A percentile compares a stretch with the other conserved stretches of the same genome.
These are phyloP conservation scores for Lepidurus couesii DNA, from an alignment of 1,140 invertebrate genomes.

Conservation along the genomic window DNA sequence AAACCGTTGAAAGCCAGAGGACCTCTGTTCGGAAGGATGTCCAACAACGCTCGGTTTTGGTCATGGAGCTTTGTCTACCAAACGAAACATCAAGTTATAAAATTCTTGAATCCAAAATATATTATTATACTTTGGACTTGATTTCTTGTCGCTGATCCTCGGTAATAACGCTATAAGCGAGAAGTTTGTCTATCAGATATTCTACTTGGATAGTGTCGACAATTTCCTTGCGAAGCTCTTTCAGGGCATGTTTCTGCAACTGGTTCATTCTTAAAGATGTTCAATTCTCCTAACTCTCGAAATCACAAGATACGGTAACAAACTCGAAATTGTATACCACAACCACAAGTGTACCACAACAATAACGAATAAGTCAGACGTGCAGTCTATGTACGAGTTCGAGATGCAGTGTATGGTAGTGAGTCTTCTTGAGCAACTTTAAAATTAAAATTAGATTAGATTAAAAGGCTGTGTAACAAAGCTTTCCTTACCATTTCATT, in stretches of 20 bases:
- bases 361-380: too few species aligned
- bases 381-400: neutral
- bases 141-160: conserved; percentile 42
- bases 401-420: neutral
- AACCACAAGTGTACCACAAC: too few species aligned
- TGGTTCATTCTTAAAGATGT: conserved; percentile 22
- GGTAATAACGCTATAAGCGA: conserved; percentile 41
- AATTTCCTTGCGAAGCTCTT: conserved; percentile 42
- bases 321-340: too few species aligned
- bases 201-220: conserved; percentile 44
- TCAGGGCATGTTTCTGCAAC: conserved; percentile 28
- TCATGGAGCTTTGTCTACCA: conserved; percentile 44
- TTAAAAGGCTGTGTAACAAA: neutral
- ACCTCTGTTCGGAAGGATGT: conserved; percentile 40
- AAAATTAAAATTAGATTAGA: neutral
- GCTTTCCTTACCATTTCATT: neutral
- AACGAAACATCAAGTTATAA: conserved; percentile 23
- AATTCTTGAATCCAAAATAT: neutral
- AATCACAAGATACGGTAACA: too few species aligned
- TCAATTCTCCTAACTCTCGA: neutral
- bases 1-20: conserved; percentile 45
- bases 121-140: conserved; percentile 34
- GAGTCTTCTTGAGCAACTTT: neutral
- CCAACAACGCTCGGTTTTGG: conserved; percentile 44
- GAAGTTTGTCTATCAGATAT: conserved; percentile 43